These are phyloP conservation scores for Peribatodes rhomboidaria DNA, from an alignment of 2,888 invertebrate species.

Conservation along the genomic window DNA sequence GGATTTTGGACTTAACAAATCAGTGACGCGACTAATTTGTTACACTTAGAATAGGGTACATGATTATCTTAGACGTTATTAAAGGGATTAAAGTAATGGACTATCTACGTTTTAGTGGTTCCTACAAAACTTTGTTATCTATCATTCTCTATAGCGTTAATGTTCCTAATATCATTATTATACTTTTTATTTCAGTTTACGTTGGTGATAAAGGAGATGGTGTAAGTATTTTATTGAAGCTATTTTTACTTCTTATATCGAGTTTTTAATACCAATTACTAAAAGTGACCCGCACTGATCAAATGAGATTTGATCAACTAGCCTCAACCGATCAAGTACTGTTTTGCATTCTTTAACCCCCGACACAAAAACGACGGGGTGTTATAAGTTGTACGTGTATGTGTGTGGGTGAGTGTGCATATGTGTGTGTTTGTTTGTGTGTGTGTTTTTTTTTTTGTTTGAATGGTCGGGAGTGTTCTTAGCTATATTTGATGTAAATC, in stretches of 20 bases:
- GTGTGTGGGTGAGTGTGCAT: too few species aligned
- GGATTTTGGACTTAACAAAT: constrained; percentile 15
- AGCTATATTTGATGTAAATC: too few species aligned
- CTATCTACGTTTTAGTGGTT: not conserved
- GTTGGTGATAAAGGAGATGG: constrained; percentile 67
- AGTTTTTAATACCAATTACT: not conserved
- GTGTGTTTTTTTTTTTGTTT: too few species aligned
- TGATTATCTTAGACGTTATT: not conserved
- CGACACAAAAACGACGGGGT: too few species aligned
- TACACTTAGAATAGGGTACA: not conserved
- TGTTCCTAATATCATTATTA: not conserved
- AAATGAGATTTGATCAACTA: too few species aligned
- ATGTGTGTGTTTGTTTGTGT: too few species aligned
- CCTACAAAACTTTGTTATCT: not conserved
- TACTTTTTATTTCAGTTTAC: constrained; percentile 59
- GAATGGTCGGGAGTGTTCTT: too few species aligned
- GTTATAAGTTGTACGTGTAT: too few species aligned
- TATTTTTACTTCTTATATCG: too few species aligned
- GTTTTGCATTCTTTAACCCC: too few species aligned
- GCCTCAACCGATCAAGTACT: too few species aligned
- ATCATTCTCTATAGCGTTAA: not conserved
- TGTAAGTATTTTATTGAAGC: constrained; percentile 61
- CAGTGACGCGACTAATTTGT: constrained; percentile 5
- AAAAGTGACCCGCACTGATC: too few species aligned
- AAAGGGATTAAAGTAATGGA: not conserved